These are phyloP conservation scores for Oenanthe oenanthe DNA, from an alignment of 2,113 vertebrate genomes.

Conservation along the genomic window DNA sequence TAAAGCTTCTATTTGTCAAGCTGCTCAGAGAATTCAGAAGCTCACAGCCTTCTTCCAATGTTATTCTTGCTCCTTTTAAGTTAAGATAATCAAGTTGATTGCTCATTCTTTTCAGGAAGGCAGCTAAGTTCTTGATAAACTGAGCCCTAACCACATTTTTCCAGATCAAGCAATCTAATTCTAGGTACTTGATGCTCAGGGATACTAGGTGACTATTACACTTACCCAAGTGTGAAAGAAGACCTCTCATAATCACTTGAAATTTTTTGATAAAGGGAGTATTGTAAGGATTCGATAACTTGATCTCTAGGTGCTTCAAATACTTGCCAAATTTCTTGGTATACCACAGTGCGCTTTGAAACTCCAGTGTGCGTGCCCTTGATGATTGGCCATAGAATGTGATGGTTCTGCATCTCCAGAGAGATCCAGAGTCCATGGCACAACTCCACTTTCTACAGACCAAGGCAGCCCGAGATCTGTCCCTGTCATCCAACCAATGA, in stretches of 20 bases:
- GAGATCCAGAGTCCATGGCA: conserved; percentile 68
- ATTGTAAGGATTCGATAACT: conserved; percentile 66
- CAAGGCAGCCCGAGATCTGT: conserved; percentile 71
- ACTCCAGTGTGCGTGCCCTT: conserved; percentile 1
- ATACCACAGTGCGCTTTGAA: conserved; percentile 70
- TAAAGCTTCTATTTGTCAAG: conserved; percentile 2
- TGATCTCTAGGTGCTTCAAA: conserved; percentile 75
- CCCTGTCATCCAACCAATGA: conserved; percentile 71
- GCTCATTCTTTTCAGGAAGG: conserved; percentile 71
- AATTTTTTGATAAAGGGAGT: conserved; percentile 67
- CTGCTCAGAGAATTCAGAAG: conserved; percentile 71
- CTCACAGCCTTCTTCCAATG: conserved; percentile 72
- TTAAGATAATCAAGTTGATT: conserved; percentile 67
- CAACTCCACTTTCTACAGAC: conserved; percentile 78
- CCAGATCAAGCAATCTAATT: conserved; percentile 74
- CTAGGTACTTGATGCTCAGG: conserved; percentile 71
- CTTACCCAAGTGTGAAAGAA: conserved; percentile 69
- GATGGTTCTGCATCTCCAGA: conserved; percentile 77
- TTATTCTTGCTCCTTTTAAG: conserved; percentile 73
- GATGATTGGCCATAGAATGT: conserved; percentile 68
- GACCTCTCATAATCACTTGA: conserved; percentile 67
- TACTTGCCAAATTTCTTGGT: conserved; percentile 74
- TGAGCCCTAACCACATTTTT: conserved; percentile 42
- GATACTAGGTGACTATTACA: conserved; percentile 62
- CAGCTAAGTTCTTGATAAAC: conserved; percentile 68